Conservation (phyloP, 2,888 invertebrate genomes). For the Plagodis dolabraria region DNA sequence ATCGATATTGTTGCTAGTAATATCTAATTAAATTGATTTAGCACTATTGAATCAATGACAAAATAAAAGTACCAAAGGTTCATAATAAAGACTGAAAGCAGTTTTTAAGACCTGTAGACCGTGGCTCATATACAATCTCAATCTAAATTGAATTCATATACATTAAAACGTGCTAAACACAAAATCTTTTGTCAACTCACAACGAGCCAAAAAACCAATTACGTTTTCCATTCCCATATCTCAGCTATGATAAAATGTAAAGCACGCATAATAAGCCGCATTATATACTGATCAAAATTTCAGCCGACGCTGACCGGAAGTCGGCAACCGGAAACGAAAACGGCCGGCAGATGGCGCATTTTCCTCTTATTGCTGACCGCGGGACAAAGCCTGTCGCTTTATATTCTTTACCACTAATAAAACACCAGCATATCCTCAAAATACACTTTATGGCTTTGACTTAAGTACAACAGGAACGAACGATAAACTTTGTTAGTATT, state of each 20-base stretch:
- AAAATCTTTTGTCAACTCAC: slow-evolving; percentile 6
- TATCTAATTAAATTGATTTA: too few relatives aligned
- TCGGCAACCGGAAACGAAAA: slow-evolving; percentile 62
- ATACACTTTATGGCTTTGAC: slow-evolving; percentile 33
- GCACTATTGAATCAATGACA: too few relatives aligned
- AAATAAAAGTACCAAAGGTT: too few relatives aligned
- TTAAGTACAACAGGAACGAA: slow-evolving; percentile 36
- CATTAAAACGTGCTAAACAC: slow-evolving; percentile 6
- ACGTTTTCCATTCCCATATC: slow-evolving; percentile 28
- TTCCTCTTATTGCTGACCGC: slow-evolving; percentile 80
- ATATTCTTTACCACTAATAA: slow-evolving; percentile 44
- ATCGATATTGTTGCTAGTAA: too few relatives aligned
- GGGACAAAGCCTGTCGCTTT: slow-evolving; percentile 71
- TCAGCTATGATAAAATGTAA: slow-evolving; percentile 32
- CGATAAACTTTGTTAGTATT: slow-evolving; percentile 45
- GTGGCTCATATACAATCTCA: neutral
- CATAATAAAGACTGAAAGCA: too few relatives aligned
- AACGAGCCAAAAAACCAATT: slow-evolving; percentile 24
- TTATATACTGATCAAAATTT: slow-evolving; percentile 75
- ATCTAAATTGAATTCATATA: neutral
- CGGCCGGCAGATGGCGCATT: slow-evolving; percentile 73
- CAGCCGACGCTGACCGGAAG: slow-evolving; percentile 64
- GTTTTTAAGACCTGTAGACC: neutral
- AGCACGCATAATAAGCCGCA: slow-evolving; percentile 65
- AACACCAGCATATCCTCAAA: slow-evolving; percentile 27